These are phyloP conservation scores for Aphaenogaster floridana DNA, from an alignment of 1,140 invertebrate species.

Conservation along the genomic window DNA sequence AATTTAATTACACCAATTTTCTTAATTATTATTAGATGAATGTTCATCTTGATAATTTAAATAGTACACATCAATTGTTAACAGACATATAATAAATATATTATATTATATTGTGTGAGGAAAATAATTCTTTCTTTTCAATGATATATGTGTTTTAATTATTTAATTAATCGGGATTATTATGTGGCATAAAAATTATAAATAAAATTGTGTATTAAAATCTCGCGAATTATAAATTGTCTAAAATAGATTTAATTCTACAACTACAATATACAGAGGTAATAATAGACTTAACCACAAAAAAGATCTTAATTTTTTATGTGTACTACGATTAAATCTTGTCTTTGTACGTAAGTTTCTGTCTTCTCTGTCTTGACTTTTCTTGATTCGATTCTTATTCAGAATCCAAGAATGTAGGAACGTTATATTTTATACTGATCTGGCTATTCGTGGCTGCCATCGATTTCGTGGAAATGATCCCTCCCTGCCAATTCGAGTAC, in stretches of 20 bases:
- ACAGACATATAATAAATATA: neutral
- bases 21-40: neutral
- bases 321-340: neutral
- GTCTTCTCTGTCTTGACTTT: neutral
- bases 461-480: neutral
- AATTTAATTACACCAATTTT: slow-evolving; percentile 41
- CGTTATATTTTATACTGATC: neutral
- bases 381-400: neutral
- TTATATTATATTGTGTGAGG: neutral
- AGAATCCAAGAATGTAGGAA: slow-evolving; percentile 7
- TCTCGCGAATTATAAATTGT: neutral
- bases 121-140: neutral
- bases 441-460: neutral
- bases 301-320: neutral
- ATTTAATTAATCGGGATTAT: neutral
- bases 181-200: neutral
- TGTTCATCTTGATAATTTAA: neutral
- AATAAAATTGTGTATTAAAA: neutral
- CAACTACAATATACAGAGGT: neutral
- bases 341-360: neutral
- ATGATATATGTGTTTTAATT: neutral
- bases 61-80: neutral
- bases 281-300: neutral
- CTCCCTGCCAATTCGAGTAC: slow-evolving; percentile 22
- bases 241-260: neutral